A percentile compares a stretch with the other conserved stretches of the same genome.
These are phyloP conservation scores for Phyllotis vaccarum DNA, from an alignment of 2,797 vertebrate genomes.

Conservation along the genomic window DNA sequence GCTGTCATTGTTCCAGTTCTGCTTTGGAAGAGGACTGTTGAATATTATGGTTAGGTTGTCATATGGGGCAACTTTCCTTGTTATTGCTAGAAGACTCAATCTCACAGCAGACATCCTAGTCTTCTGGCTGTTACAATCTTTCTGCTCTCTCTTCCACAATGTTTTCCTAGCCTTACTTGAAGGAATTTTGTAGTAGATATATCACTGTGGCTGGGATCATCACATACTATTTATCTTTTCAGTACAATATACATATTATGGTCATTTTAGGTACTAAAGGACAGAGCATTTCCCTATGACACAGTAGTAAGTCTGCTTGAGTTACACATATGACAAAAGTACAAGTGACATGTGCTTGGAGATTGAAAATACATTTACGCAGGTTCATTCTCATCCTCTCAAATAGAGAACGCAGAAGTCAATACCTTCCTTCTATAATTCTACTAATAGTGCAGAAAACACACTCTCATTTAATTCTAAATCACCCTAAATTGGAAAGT, in stretches of 20 bases:
- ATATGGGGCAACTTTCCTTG: not conserved
- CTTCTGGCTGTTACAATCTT: not conserved
- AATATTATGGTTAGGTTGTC: not conserved
- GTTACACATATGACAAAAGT: not conserved
- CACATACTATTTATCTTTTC: not conserved
- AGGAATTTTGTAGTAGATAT: not conserved
- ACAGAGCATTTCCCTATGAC: not conserved
- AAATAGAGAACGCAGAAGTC: not conserved
- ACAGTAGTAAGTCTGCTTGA: not conserved
- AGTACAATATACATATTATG: not conserved
- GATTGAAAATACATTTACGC: slow-evolving; percentile 24
- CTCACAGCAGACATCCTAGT: no score
- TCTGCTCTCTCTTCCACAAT: not conserved
- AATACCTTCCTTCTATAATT: not conserved
- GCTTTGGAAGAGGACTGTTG: not conserved
- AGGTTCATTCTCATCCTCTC: not conserved
- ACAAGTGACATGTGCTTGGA: not conserved
- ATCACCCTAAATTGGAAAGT: slow-evolving; percentile 37
- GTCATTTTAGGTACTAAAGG: not conserved
- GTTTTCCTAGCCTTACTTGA: no score
- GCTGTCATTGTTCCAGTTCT: not conserved
- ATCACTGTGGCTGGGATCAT: not conserved
- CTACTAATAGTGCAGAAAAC: slow-evolving; percentile 31
- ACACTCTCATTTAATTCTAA: slow-evolving; percentile 18
- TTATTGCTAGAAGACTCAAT: not conserved